These are phyloP conservation scores for Eupeodes latifasciatus DNA, from an alignment of 2,888 invertebrate genomes.

Conservation along the genomic window DNA sequence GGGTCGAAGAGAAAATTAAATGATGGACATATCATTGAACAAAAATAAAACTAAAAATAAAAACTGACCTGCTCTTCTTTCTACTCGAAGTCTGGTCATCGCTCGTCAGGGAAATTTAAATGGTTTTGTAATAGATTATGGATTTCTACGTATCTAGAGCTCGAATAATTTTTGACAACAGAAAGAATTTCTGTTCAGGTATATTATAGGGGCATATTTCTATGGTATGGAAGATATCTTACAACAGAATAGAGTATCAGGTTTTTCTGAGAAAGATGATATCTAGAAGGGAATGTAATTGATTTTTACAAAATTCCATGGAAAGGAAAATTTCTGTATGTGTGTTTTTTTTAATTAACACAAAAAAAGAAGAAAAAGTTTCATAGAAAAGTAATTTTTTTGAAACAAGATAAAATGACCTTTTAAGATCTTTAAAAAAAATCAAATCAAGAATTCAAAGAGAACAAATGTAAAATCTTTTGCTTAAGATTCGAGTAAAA, in stretches of 20 bases:
- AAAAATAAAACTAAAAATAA: conserved; percentile 3
- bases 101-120: conserved; percentile 21
- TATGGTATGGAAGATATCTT: not conserved
- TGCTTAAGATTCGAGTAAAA: no score
- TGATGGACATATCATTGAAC: conserved; percentile 42
- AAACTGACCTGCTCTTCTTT: conserved; percentile 52
- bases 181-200: not conserved
- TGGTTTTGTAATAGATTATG: conserved; percentile 3
- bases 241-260: conserved; percentile 2
- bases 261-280: conserved; percentile 59
- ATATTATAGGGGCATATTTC: conserved; percentile 16
- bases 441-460: no score
- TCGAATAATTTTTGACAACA: conserved; percentile 5
- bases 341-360: not conserved
- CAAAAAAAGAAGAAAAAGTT: not conserved
- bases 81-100: not conserved
- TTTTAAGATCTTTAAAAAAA: not conserved
- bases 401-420: not conserved
- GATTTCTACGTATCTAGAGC: not conserved
- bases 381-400: not conserved
- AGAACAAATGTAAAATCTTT: no score
- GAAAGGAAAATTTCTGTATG: conserved; percentile 40
- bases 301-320: conserved; percentile 46
- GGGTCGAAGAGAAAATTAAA: conserved; percentile 35
- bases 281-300: conserved; percentile 34